These are phyloP conservation scores for Platygyra sinensis DNA, from an alignment of 64 coral and sea anemone genomes.

Conservation along the genomic window DNA sequence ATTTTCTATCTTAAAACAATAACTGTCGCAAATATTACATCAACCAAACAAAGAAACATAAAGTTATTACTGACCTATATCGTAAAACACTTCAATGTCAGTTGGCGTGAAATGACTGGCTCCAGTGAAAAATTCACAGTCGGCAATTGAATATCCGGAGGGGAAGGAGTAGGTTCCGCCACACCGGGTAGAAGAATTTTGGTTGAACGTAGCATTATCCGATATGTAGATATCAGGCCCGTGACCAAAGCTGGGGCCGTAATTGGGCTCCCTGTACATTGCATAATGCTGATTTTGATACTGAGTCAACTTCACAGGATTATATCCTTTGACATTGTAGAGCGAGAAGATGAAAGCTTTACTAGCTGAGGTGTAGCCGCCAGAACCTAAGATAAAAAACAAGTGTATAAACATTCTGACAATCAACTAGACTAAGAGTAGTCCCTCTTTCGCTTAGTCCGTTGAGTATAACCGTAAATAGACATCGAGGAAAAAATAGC, in stretches of 20 bases:
- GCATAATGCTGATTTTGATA: slow-evolving; percentile 1
- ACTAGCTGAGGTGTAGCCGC: neutral
- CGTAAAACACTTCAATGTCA: slow-evolving; percentile 35
- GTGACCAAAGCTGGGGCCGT: slow-evolving; percentile 14
- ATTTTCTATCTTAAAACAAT: no score
- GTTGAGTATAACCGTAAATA: no score
- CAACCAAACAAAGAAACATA: no score
- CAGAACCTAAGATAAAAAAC: neutral
- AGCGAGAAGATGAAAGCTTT: slow-evolving; percentile 23
- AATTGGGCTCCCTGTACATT: neutral
- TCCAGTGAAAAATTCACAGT: neutral
- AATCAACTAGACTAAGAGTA: neutral
- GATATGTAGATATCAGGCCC: neutral
- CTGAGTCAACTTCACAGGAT: slow-evolving; percentile 7
- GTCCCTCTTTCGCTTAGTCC: no score
- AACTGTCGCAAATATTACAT: neutral
- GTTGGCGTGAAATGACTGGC: neutral
- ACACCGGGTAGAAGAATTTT: neutral
- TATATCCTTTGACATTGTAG: slow-evolving; percentile 1
- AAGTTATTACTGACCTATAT: neutral
- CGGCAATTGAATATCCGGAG: neutral
- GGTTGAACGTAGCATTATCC: neutral
- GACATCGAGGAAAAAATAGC: no score
- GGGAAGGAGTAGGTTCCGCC: neutral
- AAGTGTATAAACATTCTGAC: neutral